phyloP scores from a whole-genome alignment of 2,797 vertebrate species.

The Epinephelus coioides region DNA sequence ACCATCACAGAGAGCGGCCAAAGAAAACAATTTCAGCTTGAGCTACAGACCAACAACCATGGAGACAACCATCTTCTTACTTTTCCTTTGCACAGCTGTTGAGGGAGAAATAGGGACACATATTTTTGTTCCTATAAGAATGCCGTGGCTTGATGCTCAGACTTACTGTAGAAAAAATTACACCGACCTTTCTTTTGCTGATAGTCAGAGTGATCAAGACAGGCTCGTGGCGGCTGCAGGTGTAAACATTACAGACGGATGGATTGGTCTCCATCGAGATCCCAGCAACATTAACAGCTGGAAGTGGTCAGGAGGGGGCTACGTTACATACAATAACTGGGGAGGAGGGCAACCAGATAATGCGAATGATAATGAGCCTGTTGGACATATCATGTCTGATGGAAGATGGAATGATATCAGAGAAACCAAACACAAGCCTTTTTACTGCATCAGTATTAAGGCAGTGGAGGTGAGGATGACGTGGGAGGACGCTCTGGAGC shows the following conservation, averaged over 20 bases:
- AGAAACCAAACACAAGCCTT: accelerated
- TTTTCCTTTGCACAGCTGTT: conserved; percentile 20
- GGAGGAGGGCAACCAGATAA: accelerated
- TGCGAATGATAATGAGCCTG: accelerated
- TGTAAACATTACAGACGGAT: not conserved
- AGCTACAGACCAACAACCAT: conserved; percentile 13
- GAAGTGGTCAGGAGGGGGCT: conserved; percentile 40
- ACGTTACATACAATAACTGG: conserved; percentile 19
- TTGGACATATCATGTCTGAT: accelerated
- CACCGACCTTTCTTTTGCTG: conserved; percentile 45
- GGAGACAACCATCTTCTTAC: conserved; percentile 10
- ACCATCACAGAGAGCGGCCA: not conserved
- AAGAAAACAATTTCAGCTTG: not conserved
- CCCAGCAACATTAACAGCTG: accelerated
- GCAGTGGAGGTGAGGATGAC: conserved; percentile 12
- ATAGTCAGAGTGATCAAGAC: not conserved
- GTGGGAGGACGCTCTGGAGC: conserved; percentile 47
- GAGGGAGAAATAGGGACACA: conserved; percentile 6
- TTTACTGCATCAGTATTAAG: conserved; percentile 32
- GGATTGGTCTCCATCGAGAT: conserved; percentile 52
- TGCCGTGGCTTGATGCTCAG: not conserved
- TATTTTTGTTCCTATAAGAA: accelerated
- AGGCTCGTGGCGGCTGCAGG: not conserved
- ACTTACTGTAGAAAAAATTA: not conserved
- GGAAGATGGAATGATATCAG: not conserved